A percentile compares a stretch with the other conserved stretches of the same genome.
Conservation (phyloP, 2,113 vertebrate species). For the Callithrix jacchus region DNA sequence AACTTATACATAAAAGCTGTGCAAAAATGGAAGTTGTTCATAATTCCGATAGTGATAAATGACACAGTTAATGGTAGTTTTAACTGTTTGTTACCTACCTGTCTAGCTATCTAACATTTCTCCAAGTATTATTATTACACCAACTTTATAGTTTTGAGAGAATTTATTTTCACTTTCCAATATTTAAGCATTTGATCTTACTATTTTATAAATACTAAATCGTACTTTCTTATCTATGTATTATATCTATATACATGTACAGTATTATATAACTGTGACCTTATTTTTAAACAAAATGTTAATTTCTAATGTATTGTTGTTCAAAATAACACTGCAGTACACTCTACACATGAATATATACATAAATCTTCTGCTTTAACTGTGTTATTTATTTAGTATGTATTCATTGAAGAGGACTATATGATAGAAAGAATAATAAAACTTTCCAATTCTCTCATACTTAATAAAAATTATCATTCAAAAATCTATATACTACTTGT, state of each 20-base stretch:
- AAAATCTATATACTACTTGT: not conserved
- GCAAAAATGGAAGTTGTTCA: not conserved
- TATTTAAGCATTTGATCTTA: not conserved
- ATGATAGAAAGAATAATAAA: not conserved
- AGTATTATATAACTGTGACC: not conserved
- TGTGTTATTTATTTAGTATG: not conserved
- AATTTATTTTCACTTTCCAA: not conserved
- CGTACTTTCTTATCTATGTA: not conserved
- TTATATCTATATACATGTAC: not conserved
- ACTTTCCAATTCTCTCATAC: not conserved
- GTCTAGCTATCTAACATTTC: not conserved
- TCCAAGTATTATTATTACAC: not conserved
- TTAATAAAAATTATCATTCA: not conserved
- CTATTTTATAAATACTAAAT: not conserved
- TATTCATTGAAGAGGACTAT: not conserved
- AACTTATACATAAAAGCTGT: not conserved
- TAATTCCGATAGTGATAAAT: not conserved
- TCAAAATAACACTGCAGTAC: not conserved
- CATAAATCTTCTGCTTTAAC: not conserved
- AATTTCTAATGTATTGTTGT: not conserved
- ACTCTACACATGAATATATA: not conserved
- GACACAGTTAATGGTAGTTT: not conserved
- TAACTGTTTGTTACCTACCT: not conserved
- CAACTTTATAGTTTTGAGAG: not conserved
- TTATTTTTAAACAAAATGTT: not conserved